These are phyloP conservation scores for Trichoplusia ni DNA, from an alignment of 1,140 invertebrate species.

Conservation along the genomic window DNA sequence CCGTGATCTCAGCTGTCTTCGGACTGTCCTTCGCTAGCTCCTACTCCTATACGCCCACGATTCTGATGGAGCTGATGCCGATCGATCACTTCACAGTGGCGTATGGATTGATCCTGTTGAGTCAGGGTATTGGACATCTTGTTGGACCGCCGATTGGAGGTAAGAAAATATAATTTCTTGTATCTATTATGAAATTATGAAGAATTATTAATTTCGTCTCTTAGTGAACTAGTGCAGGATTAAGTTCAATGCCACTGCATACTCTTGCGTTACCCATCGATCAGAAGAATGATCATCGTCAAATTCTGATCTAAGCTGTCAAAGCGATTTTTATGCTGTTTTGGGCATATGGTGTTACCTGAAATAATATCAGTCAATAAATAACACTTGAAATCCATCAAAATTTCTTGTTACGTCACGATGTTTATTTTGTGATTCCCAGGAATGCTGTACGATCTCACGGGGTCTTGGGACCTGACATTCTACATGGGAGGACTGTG, in stretches of 20 bases:
- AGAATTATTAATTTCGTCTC: neutral
- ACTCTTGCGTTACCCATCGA: no score
- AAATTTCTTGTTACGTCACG: neutral
- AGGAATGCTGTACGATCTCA: conserved; percentile 87
- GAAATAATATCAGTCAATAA: no score
- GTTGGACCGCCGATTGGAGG: conserved; percentile 84
- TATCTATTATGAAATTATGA: neutral
- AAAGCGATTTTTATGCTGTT: no score
- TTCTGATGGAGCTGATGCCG: conserved; percentile 85
- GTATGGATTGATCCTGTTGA: conserved; percentile 92
- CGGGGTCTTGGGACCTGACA: conserved; percentile 86
- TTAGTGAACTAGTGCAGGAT: no score
- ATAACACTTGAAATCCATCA: no score
- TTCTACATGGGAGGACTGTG: conserved; percentile 90
- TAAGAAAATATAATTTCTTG: conserved; percentile 56
- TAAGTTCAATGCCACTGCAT: no score
- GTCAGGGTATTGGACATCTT: conserved; percentile 89
- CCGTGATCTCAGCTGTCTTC: conserved; percentile 85
- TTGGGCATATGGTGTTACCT: no score
- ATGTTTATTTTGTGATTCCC: conserved; percentile 48
- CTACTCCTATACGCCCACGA: conserved; percentile 92
- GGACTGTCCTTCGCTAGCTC: conserved; percentile 93
- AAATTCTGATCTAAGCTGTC: neutral
- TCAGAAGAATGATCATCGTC: neutral
- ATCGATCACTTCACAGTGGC: conserved; percentile 90